These are phyloP conservation scores for Nomada hirtipes DNA, from an alignment of 2,888 invertebrate genomes.

Conservation along the genomic window DNA sequence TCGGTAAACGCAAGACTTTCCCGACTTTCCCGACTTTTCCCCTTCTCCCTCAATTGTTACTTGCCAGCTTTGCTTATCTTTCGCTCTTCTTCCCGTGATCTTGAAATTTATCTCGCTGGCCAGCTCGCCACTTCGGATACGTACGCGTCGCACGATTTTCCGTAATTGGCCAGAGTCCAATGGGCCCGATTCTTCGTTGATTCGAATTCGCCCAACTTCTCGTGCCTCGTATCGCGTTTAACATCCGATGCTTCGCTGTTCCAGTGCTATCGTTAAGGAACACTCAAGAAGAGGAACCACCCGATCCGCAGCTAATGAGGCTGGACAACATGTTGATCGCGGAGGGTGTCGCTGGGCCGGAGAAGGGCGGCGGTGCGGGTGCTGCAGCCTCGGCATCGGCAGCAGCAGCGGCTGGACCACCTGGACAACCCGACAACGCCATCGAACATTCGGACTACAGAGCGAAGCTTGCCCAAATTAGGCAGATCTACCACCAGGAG, in stretches of 20 bases:
- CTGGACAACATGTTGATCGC: slow-evolving; percentile 99
- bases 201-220: no score
- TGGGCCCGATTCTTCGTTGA: not conserved
- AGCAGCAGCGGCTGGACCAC: slow-evolving; percentile 88
- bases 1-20: slow-evolving; percentile 74
- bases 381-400: slow-evolving; percentile 96
- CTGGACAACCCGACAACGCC: slow-evolving; percentile 95
- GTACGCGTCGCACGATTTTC: not conserved
- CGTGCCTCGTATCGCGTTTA: no score
- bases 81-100: not conserved
- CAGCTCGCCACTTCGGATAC: no score
- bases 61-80: not conserved
- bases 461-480: slow-evolving; percentile 98
- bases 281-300: slow-evolving; percentile 99
- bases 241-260: slow-evolving; percentile 37
- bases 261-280: slow-evolving; percentile 96
- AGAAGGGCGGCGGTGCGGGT: slow-evolving; percentile 95
- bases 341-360: slow-evolving; percentile 98
- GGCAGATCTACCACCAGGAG: slow-evolving; percentile 99
- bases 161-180: not conserved
- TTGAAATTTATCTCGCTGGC: not conserved
- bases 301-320: slow-evolving; percentile 99
- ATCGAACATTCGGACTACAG: slow-evolving; percentile 99
- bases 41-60: not conserved
- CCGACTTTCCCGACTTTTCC: slow-evolving; percentile 41